Conservation (phyloP, 2,888 invertebrate genomes). For the Steinernema scapterisci region DNA sequence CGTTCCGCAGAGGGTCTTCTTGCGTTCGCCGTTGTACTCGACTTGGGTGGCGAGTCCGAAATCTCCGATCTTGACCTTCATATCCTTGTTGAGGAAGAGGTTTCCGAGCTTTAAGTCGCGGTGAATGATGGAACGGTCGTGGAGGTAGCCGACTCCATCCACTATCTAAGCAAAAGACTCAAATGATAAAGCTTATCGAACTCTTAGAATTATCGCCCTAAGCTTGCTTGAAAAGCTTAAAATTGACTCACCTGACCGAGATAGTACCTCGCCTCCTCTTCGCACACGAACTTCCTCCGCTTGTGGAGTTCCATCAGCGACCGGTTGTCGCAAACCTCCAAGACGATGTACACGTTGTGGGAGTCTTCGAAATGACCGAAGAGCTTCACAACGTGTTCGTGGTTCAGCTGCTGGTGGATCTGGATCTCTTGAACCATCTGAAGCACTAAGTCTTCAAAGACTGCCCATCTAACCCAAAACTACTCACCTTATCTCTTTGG, state of each 20-base stretch:
- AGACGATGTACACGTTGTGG: conserved; percentile 87
- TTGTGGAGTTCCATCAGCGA: conserved; percentile 99
- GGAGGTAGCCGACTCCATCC: conserved; percentile 87
- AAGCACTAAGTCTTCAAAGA: conserved; percentile 33
- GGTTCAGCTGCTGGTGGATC: conserved; percentile 85
- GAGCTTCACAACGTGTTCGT: conserved; percentile 91
- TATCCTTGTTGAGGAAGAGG: conserved; percentile 89
- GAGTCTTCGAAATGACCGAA: conserved; percentile 91
- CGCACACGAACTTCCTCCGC: conserved; percentile 88
- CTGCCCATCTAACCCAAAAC: neutral
- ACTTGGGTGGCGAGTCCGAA: conserved; percentile 94
- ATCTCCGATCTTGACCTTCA: conserved; percentile 87
- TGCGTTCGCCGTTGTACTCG: conserved; percentile 83
- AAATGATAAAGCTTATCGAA: too few relatives aligned
- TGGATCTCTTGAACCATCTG: conserved; percentile 80
- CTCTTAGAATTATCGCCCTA: neutral
- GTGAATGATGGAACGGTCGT: conserved; percentile 90
- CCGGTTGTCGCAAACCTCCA: conserved; percentile 91
- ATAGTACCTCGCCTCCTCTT: conserved; percentile 95
- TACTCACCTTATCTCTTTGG: conserved; percentile 76
- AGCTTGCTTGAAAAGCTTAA: neutral
- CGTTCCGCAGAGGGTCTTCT: conserved; percentile 94
- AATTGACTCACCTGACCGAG: conserved; percentile 80
- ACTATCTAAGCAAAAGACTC: conserved; percentile 72
- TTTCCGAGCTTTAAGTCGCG: conserved; percentile 94